Base-by-base conservation (phyloP, 2,797 vertebrate species). In the Oreonectes daqikongensis region DNA sequence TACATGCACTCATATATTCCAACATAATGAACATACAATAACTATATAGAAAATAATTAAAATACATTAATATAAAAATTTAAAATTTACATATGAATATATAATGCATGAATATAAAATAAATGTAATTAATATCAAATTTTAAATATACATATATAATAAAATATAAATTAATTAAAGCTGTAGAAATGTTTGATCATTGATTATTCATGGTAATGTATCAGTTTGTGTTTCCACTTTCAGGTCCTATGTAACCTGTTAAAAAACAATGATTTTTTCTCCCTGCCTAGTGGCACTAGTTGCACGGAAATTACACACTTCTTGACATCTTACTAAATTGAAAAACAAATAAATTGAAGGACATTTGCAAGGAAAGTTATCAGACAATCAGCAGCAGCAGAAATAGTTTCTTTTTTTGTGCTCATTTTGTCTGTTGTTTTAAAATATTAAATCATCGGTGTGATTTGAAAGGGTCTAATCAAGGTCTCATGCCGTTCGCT, bases 381-480 rank as follows among this genome's bases (percentile, higher is more conserved):
- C 24, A 76, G 17, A 40, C 26, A 68, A 77, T 70, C 75, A 70
- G 57, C 38, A 30, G 44, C 28, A 40, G 30, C 57, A 20, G n/a
- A 55, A 40, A 53, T n/a, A 9, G 26, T 26, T 24, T 22, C 6
- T 11, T 10, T 24, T 5, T 72, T 42, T 53, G 22, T 4, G 18
- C 12, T 24, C 7, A n/a, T 76, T n/a, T n/a, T 76, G 38, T 76
- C 67, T 76, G 70, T 28, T 50, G 17, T 59, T 18, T 48, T 50
- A 20, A 63, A 77, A 77, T 76, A 22, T 52, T 75, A 17, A 53
- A 11, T 5, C 32, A n/a, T 35, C n/a, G 60, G 10, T 26, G 42
- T 20, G 65, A 52, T 69, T 60, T 77, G 65, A 61, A 77, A 53
- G 66, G 35, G 53, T 20, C 24, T 38, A 77, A 77, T 77, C 75